Conservation (phyloP, 2,797 vertebrate genomes). For the Pteropus rufus region DNA sequence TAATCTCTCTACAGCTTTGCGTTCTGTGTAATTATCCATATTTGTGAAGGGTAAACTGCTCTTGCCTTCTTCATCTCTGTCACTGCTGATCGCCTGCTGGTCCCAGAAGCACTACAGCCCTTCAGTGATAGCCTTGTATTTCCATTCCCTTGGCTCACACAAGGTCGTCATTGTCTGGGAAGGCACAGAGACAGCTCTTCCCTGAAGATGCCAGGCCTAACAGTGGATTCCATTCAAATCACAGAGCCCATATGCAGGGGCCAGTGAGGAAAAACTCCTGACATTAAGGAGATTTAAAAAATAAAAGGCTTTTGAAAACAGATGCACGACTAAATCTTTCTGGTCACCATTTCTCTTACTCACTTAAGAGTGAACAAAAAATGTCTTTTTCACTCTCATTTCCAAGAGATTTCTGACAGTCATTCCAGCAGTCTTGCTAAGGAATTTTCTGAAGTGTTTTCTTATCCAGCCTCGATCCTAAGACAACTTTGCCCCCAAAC, state of each 20-base stretch:
- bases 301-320: conserved; percentile 34
- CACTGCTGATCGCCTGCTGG: not conserved
- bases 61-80: conserved; percentile 55
- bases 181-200: not conserved
- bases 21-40: conserved; percentile 49
- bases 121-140: not conserved
- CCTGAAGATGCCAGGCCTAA: not conserved
- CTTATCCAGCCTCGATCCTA: not conserved
- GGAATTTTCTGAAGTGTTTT: not conserved
- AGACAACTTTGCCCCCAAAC: not conserved
- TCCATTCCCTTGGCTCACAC: not conserved
- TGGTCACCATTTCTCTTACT: not conserved
- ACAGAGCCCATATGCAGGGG: not conserved
- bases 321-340: conserved; percentile 21
- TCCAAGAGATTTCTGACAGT: not conserved
- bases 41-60: conserved; percentile 62
- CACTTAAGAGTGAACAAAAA: conserved; percentile 8
- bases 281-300: conserved; percentile 33
- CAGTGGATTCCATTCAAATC: not conserved
- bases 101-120: conserved; percentile 47
- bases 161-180: not conserved
- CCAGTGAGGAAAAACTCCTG: not conserved
- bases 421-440: not conserved
- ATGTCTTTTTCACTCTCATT: not conserved
- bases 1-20: conserved; percentile 47